A percentile compares a stretch with the other conserved stretches of the same genome.
Conservation (phyloP, 1,140 invertebrate genomes). For the Cherax quadricarinatus region DNA sequence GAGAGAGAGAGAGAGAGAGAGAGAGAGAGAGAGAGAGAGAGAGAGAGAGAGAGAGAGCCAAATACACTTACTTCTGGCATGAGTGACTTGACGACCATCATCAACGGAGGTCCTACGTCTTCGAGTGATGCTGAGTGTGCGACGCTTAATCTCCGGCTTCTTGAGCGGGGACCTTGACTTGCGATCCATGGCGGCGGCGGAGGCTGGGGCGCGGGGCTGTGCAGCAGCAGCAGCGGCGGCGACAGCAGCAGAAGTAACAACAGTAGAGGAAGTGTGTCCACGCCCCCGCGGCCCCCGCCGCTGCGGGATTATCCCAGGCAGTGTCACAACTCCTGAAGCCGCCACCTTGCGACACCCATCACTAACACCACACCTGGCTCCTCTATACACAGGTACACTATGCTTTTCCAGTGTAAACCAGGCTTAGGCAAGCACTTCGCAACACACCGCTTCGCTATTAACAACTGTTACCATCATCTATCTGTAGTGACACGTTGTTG, state of each 20-base stretch:
- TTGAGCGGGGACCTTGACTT: slow-evolving; percentile 56
- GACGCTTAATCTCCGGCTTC: slow-evolving; percentile 58
- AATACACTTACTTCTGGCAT: slow-evolving; percentile 55
- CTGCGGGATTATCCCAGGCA: background rate
- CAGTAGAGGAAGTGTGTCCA: background rate
- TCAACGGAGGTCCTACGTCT: slow-evolving; percentile 40
- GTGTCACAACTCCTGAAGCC: background rate
- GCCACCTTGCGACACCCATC: background rate
- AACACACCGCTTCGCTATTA: background rate
- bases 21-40: background rate
- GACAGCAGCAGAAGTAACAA: background rate
- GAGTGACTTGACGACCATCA: slow-evolving; percentile 52
- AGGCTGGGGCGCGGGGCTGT: background rate
- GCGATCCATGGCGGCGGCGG: slow-evolving; percentile 37
- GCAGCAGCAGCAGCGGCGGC: background rate
- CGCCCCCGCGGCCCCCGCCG: background rate
- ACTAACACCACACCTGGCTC: background rate
- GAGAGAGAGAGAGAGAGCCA: background rate
- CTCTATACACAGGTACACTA: background rate
- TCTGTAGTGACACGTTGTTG: background rate
- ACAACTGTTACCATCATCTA: background rate
- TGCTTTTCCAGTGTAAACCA: no score
- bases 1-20: no score
- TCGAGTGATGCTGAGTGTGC: slow-evolving; percentile 49
- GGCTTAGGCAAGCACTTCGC: background rate